A percentile compares a stretch with the other conserved stretches of the same genome.
phyloP scores from a whole-genome alignment of 2,888 invertebrate genomes.

The Gymnoscelis rufifasciata region DNA sequence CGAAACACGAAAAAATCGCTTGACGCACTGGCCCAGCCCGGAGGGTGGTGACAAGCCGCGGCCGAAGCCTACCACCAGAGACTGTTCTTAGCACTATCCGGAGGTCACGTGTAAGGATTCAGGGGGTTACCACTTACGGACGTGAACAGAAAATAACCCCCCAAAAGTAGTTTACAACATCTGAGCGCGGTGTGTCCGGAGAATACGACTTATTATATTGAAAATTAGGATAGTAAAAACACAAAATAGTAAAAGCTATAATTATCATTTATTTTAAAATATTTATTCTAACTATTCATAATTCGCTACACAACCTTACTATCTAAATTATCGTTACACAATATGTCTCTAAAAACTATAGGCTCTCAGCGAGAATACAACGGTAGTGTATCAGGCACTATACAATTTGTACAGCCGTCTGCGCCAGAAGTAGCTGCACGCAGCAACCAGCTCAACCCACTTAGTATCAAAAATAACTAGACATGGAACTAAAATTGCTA shows the following conservation, averaged over 20 bases:
- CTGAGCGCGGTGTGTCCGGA: too few species aligned
- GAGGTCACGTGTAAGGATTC: too few species aligned
- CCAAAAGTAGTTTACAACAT: too few species aligned
- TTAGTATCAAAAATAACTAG: slow-evolving; percentile 1
- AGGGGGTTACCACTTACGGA: too few species aligned
- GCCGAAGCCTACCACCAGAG: too few species aligned
- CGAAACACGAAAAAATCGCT: too few species aligned
- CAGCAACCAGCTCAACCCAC: neutral
- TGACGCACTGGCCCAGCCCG: too few species aligned
- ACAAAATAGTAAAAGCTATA: slow-evolving; percentile 18
- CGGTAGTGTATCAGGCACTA: slow-evolving; percentile 11
- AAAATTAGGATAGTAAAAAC: too few species aligned
- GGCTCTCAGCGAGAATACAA: slow-evolving; percentile 10
- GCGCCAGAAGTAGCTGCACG: neutral
- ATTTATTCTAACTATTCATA: slow-evolving; percentile 21
- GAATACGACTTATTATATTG: too few species aligned
- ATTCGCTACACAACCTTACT: slow-evolving; percentile 13
- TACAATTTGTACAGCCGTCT: neutral
- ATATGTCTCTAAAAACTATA: slow-evolving; percentile 9
- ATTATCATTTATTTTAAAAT: slow-evolving; percentile 22
- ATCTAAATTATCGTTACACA: slow-evolving; percentile 10
- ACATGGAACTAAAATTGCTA: neutral
- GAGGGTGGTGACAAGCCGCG: too few species aligned
- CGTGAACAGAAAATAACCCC: too few species aligned
- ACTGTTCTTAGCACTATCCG: too few species aligned